Evolutionary conservation across 2,113 vertebrate species (phyloP).

Genomic region (Tauraco erythrolophus): DNA sequence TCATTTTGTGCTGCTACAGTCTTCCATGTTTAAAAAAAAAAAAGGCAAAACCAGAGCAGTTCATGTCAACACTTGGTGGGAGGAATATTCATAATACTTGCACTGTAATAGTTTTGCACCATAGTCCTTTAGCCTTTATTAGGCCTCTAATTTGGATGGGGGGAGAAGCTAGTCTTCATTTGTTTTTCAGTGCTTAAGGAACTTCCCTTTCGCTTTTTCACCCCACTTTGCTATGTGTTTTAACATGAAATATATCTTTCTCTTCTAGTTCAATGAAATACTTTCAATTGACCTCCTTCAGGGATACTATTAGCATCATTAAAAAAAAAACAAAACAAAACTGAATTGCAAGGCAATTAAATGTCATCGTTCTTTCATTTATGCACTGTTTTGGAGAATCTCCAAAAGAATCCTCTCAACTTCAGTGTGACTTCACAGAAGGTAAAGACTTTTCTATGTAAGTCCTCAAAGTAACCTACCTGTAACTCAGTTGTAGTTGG

Average conservation of each 20-base stretch:
- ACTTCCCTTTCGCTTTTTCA: background rate
- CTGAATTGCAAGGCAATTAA: background rate
- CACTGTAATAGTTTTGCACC: background rate
- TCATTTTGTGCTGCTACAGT: constrained; percentile 62
- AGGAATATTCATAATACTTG: background rate
- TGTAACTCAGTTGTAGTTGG: background rate
- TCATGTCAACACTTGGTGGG: background rate
- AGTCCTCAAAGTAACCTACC: background rate
- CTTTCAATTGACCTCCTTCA: background rate
- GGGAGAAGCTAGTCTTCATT: background rate
- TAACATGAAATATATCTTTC: background rate
- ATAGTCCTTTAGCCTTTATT: background rate
- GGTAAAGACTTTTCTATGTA: background rate
- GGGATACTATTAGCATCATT: background rate
- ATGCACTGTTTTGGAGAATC: background rate
- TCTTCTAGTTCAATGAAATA: constrained; percentile 9
- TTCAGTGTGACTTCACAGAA: background rate
- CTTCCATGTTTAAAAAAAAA: background rate
- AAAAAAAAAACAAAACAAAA: background rate
- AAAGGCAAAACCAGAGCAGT: constrained; percentile 10
- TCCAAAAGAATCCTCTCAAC: background rate
- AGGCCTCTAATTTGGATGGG: background rate
- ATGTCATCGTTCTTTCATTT: background rate
- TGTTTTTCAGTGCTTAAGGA: background rate
- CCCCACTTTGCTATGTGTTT: background rate